These are phyloP conservation scores for Thereva nobilitata DNA, from an alignment of 2,888 invertebrate genomes.

Conservation along the genomic window DNA sequence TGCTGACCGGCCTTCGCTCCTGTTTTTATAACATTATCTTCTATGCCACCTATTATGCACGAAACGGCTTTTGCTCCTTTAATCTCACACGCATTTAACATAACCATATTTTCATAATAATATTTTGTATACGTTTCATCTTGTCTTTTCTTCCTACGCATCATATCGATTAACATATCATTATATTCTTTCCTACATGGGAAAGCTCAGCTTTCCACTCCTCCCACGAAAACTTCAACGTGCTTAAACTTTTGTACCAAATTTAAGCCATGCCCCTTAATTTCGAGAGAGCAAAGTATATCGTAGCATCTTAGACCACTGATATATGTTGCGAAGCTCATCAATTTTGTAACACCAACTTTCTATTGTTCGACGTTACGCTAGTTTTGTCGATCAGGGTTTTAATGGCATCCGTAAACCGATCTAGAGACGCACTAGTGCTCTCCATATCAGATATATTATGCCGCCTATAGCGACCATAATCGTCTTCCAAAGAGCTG, in stretches of 20 bases:
- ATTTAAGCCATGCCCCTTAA: background rate
- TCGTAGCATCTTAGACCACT: background rate
- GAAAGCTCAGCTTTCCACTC: slow-evolving; percentile 16
- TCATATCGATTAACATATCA: background rate
- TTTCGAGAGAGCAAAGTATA: slow-evolving; percentile 1
- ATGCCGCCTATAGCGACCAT: too few relatives aligned
- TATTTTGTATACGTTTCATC: slow-evolving; percentile 9
- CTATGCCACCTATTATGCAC: slow-evolving; percentile 30
- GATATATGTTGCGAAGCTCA: background rate
- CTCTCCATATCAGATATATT: too few relatives aligned
- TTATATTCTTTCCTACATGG: background rate
- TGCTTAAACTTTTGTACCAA: background rate
- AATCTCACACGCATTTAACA: slow-evolving; percentile 19
- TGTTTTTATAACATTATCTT: slow-evolving; percentile 24
- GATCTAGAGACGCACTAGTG: slow-evolving; percentile 2
- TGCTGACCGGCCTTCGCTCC: slow-evolving; percentile 18
- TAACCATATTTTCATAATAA: background rate
- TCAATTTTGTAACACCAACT: slow-evolving; percentile 3
- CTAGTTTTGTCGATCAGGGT: background rate
- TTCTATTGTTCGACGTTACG: background rate
- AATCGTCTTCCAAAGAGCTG: too few relatives aligned
- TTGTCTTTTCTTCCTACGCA: background rate
- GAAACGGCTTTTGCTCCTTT: slow-evolving; percentile 32
- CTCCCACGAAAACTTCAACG: slow-evolving; percentile 10
- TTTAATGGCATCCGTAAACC: slow-evolving; percentile 6